Conservation (phyloP, 2,113 vertebrate species). For the Upupa epops region DNA sequence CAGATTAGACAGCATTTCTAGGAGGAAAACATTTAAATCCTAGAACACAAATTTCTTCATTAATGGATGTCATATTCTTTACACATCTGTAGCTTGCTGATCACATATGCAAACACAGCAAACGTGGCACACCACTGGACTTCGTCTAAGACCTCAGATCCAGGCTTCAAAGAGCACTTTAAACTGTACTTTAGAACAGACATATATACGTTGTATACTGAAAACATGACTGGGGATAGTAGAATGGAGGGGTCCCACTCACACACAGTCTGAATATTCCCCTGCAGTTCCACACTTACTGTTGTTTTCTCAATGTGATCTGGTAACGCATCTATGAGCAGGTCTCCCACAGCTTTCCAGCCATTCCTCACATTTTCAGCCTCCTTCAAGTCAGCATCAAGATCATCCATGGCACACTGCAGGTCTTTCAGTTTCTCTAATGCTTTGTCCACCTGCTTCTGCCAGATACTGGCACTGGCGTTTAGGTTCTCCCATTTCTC, state of each 20-base stretch:
- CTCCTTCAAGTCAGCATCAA: constrained; percentile 86
- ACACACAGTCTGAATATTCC: background rate
- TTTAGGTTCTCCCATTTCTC: constrained; percentile 93
- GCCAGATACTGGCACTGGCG: constrained; percentile 83
- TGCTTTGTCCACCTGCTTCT: constrained; percentile 89
- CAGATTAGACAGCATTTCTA: background rate
- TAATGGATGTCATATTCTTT: background rate
- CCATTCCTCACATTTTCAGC: constrained; percentile 83
- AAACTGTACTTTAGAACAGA: background rate
- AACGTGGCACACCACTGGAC: background rate
- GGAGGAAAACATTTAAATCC: background rate
- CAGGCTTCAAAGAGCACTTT: background rate
- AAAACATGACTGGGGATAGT: background rate
- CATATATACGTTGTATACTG: too few relatives aligned
- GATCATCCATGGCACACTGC: constrained; percentile 92
- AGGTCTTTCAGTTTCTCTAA: constrained; percentile 90
- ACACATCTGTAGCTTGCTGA: background rate
- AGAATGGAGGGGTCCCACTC: background rate
- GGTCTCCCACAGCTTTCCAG: constrained; percentile 93
- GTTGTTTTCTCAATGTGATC: constrained; percentile 90
- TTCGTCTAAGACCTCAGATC: background rate
- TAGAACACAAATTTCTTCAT: background rate
- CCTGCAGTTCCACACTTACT: constrained; percentile 70
- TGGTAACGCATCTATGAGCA: constrained; percentile 92
- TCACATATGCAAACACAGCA: background rate